Evolutionary conservation across 2,888 invertebrate species (phyloP).

Genomic region (Drosophila seclusa): DNA sequence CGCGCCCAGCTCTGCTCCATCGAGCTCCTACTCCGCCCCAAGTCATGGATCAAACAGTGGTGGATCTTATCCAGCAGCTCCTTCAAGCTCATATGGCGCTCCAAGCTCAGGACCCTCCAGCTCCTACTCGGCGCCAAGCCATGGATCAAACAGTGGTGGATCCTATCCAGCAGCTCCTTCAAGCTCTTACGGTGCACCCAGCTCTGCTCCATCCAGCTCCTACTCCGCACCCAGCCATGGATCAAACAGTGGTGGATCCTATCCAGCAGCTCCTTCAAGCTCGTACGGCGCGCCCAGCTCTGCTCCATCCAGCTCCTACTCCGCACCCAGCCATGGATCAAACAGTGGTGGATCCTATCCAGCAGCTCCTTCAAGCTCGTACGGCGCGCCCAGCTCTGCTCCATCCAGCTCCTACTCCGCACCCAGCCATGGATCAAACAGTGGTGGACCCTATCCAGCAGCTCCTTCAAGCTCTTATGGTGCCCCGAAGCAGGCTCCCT

Average conservation of each 20-base stretch:
- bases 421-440: slow-evolving; percentile 30
- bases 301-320: slow-evolving; percentile 51
- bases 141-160: slow-evolving; percentile 26
- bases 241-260: slow-evolving; percentile 84
- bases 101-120: slow-evolving; percentile 53
- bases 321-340: slow-evolving; percentile 52
- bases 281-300: slow-evolving; percentile 47
- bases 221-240: slow-evolving; percentile 47
- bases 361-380: slow-evolving; percentile 67
- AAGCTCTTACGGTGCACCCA: slow-evolving; percentile 77
- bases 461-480: slow-evolving; percentile 72
- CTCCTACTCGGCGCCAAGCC: slow-evolving; percentile 9
- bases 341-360: slow-evolving; percentile 54
- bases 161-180: slow-evolving; percentile 60
- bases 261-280: slow-evolving; percentile 83
- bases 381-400: slow-evolving; percentile 72
- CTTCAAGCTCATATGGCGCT: slow-evolving; percentile 54
- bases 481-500: slow-evolving; percentile 69
- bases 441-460: slow-evolving; percentile 61
- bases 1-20: slow-evolving; percentile 46
- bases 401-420: slow-evolving; percentile 55
- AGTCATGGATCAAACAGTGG: slow-evolving; percentile 81
- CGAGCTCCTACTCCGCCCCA: slow-evolving; percentile 81
- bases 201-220: slow-evolving; percentile 38
- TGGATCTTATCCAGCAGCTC: slow-evolving; percentile 85